phyloP scores from a whole-genome alignment of 1,140 invertebrate species.

The Muscidifurax raptorellus region DNA sequence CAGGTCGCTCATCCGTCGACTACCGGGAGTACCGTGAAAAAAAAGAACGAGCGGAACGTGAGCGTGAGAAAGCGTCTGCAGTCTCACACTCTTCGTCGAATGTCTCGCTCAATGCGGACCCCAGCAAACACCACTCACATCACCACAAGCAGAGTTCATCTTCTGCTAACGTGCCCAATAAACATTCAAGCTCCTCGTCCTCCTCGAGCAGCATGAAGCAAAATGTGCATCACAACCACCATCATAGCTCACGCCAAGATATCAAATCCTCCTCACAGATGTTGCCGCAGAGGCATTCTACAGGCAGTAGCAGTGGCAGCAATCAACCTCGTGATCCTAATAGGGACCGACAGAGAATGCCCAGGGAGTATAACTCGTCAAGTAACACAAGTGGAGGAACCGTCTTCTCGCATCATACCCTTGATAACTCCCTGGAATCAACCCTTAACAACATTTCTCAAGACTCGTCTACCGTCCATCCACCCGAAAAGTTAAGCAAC shows the following conservation, averaged over 20 bases:
- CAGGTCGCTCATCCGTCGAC: conserved; percentile 61
- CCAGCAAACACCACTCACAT: conserved; percentile 66
- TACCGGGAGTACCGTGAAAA: conserved; percentile 77
- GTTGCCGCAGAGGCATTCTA: conserved; percentile 63
- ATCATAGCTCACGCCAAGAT: conserved; percentile 65
- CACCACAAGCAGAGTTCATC: conserved; percentile 63
- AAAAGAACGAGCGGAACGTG: conserved; percentile 63
- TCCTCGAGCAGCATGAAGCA: conserved; percentile 60
- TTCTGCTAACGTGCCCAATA: conserved; percentile 55
- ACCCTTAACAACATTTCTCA: conserved; percentile 32
- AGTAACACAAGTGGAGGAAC: conserved; percentile 25
- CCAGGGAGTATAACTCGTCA: conserved; percentile 60
- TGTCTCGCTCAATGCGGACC: conserved; percentile 47
- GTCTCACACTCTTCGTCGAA: conserved; percentile 15
- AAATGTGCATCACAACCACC: conserved; percentile 67
- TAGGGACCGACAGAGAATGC: conserved; percentile 63
- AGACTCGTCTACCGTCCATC: conserved; percentile 48
- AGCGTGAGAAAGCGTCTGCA: conserved; percentile 60
- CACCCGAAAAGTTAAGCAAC: conserved; percentile 64
- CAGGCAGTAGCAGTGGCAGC: conserved; percentile 43
- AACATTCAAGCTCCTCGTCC: conserved; percentile 60
- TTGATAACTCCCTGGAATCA: conserved; percentile 18
- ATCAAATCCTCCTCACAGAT: conserved; percentile 60
- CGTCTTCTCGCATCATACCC: conserved; percentile 18
- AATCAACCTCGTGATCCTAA: conserved; percentile 57